phyloP scores from a whole-genome alignment of 2,888 invertebrate species.

The Allolobophora icterica region DNA sequence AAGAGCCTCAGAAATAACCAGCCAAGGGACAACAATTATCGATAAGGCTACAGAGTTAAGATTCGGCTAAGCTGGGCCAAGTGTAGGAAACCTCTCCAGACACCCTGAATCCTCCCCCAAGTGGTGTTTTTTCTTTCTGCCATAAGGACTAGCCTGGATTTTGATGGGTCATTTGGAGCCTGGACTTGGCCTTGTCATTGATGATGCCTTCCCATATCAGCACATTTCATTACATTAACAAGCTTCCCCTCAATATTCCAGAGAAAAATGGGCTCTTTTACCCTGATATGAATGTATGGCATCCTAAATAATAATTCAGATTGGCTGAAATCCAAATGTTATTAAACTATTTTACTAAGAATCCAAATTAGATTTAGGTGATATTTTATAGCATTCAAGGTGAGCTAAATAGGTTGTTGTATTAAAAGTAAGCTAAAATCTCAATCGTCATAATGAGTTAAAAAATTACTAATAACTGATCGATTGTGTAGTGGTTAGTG shows the following conservation, averaged over 20 bases:
- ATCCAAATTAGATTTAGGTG: too few relatives aligned
- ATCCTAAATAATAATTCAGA: background rate
- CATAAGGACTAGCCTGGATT: constrained; percentile 1
- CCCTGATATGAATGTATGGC: background rate
- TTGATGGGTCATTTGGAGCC: background rate
- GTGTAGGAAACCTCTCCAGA: background rate
- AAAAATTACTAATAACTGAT: too few relatives aligned
- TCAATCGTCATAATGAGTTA: too few relatives aligned
- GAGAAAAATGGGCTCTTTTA: background rate
- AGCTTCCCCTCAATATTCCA: background rate
- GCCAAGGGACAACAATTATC: background rate
- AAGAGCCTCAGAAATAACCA: background rate
- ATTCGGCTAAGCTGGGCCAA: background rate
- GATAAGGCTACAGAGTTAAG: background rate
- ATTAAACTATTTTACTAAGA: too few relatives aligned
- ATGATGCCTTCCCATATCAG: background rate
- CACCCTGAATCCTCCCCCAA: background rate
- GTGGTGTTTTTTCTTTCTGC: background rate
- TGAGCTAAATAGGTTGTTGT: too few relatives aligned
- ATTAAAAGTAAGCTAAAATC: too few relatives aligned
- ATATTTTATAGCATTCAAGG: too few relatives aligned
- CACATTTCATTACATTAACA: background rate
- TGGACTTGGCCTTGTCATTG: background rate
- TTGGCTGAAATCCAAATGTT: too few relatives aligned
- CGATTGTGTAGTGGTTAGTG: too few relatives aligned